phyloP scores from a whole-genome alignment of 1,140 invertebrate species.

The Halesus radiatus region DNA sequence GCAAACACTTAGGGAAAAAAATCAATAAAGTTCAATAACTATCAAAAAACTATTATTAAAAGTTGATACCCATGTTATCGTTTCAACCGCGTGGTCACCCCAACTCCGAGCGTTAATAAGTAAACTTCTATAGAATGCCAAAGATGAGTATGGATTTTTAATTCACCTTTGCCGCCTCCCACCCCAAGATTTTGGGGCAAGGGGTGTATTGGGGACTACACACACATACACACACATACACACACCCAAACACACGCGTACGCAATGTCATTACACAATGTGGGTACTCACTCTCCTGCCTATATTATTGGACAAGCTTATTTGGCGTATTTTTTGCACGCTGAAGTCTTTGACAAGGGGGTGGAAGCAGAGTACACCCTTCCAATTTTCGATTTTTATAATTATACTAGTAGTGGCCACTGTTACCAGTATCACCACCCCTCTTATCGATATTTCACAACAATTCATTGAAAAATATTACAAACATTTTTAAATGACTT shows the following conservation, averaged over 20 bases:
- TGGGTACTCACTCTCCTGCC: neutral
- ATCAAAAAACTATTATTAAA: no score
- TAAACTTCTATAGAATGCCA: constrained; percentile 56
- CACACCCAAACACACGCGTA: no score
- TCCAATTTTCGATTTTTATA: no score
- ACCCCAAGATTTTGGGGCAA: constrained; percentile 50
- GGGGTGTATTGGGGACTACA: constrained; percentile 23
- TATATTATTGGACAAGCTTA: constrained; percentile 52
- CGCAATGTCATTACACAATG: neutral
- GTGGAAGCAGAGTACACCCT: no score
- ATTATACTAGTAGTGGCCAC: no score
- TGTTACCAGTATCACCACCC: no score
- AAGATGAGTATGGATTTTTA: constrained; percentile 58
- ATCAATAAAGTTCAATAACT: no score
- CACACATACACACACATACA: neutral
- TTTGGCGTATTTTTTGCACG: constrained; percentile 50
- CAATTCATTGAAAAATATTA: no score
- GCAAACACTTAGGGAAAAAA: no score
- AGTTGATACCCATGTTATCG: neutral
- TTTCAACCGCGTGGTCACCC: neutral
- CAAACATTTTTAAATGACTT: no score
- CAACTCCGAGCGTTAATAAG: constrained; percentile 51
- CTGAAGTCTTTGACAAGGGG: constrained; percentile 3
- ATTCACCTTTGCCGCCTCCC: constrained; percentile 48
- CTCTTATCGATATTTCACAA: no score